These are phyloP conservation scores for Stenodema calcarata DNA, from an alignment of 2,888 invertebrate genomes.

Conservation along the genomic window DNA sequence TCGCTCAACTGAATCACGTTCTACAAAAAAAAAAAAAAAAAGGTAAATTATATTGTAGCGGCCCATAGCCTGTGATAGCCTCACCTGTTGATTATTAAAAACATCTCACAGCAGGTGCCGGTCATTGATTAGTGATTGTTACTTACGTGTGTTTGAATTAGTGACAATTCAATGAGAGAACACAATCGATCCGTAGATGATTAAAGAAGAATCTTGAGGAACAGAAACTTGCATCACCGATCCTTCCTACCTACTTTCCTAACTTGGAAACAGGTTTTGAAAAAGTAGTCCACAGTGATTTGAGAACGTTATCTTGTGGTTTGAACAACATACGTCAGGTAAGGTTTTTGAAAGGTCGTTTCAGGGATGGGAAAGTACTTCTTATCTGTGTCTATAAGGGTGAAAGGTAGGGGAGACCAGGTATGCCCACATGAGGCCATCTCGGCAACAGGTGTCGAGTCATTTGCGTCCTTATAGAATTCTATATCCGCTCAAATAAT, in stretches of 20 bases:
- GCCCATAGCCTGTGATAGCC: too few relatives aligned
- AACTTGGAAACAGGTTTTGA: conserved; percentile 44
- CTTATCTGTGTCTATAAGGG: background rate
- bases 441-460: conserved; percentile 11
- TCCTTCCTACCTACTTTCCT: conserved; percentile 45
- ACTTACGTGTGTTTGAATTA: too few relatives aligned
- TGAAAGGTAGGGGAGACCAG: background rate
- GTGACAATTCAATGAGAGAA: too few relatives aligned
- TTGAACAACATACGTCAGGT: background rate
- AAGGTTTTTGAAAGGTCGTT: background rate
- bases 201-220: background rate
- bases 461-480: background rate
- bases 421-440: background rate
- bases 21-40: background rate
- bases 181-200: too few relatives aligned
- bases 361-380: background rate
- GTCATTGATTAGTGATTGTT: too few relatives aligned
- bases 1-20: background rate
- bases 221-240: conserved; percentile 35
- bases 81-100: too few relatives aligned
- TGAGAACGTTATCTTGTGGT: background rate
- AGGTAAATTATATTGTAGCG: background rate
- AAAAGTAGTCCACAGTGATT: conserved; percentile 35
- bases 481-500: background rate
- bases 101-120: too few relatives aligned